Evolutionary conservation across 2,888 invertebrate genomes (phyloP), one percentile per base, ranked within the genome.

Genomic region (Elysia crispata): DNA sequence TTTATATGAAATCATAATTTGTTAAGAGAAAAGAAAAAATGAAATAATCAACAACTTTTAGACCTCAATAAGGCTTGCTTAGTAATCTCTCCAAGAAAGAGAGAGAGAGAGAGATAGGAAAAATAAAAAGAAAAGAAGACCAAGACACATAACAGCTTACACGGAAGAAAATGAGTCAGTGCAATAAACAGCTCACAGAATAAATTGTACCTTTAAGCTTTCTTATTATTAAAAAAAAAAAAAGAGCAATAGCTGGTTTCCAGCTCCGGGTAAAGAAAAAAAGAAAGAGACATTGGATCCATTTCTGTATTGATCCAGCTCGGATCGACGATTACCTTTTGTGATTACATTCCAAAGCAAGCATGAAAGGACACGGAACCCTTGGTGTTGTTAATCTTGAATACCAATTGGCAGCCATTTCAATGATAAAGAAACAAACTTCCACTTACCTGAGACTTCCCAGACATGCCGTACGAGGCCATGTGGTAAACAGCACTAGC

Each of bases 391-490:
- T n/a, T 23, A 3, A 60, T 60, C 60, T 60, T n/a, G 60, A 60
- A 15, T 41, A 6, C 41, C 41, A 41, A 41, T 41, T 11, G 11
- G 41, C 41, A 41, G 60, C 60, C 3, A 8, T 60, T 60, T 20
- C 23, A 28, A 28, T 20, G 31, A 76, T 64, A 66, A 67, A 76
- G 67, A 50, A 31, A 73, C 62, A 62, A 5, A 73, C 31, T 30
- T 23, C 49, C 6, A 75, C 85, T 83, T 78, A 92, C 90, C 89
- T 92, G 92, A 84, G 92, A 92, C 74, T 89, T 86, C 6, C 93
- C 93, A 49, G 92, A 92, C 93, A 93, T 93, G 18, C 93, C 93
- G 84, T 92, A 93, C 0, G 92, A 92, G 3, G 93, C 93, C 86
- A 92, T 87, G 84, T 93, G 93, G 83, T 92, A 92, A 8, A 93